Evolutionary conservation across 2,113 vertebrate genomes (phyloP).

Genomic region (Mellivora capensis): DNA sequence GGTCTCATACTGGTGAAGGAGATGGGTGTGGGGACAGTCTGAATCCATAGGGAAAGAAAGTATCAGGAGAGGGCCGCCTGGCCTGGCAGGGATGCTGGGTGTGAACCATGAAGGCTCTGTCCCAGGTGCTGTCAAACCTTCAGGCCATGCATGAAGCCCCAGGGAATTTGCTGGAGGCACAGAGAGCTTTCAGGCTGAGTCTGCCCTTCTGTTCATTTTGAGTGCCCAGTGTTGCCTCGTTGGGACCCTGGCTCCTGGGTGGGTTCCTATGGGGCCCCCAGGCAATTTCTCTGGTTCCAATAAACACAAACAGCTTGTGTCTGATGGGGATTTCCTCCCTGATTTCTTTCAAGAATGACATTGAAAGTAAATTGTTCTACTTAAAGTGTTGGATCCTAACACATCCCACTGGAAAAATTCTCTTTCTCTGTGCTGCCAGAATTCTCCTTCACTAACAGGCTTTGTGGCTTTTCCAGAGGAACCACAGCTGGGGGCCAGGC

Average conservation of each 20-base stretch:
- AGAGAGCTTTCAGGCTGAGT: neutral
- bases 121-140: neutral
- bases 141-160: neutral
- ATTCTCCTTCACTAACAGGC: neutral
- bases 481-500: neutral
- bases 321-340: neutral
- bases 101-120: neutral
- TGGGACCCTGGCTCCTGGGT: neutral
- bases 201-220: neutral
- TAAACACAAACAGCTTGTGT: neutral
- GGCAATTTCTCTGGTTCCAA: neutral
- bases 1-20: neutral
- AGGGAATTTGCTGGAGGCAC: neutral
- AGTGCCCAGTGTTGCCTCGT: neutral
- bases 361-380: neutral
- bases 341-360: neutral
- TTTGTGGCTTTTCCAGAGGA: neutral
- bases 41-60: neutral
- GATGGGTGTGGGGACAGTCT: neutral
- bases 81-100: neutral
- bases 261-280: neutral
- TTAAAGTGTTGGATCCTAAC: neutral
- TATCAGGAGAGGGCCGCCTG: neutral
- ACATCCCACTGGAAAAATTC: neutral
- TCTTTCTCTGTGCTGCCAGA: neutral